These are phyloP conservation scores for Sialis fuliginosa DNA, from an alignment of 2,888 invertebrate genomes.

Conservation along the genomic window DNA sequence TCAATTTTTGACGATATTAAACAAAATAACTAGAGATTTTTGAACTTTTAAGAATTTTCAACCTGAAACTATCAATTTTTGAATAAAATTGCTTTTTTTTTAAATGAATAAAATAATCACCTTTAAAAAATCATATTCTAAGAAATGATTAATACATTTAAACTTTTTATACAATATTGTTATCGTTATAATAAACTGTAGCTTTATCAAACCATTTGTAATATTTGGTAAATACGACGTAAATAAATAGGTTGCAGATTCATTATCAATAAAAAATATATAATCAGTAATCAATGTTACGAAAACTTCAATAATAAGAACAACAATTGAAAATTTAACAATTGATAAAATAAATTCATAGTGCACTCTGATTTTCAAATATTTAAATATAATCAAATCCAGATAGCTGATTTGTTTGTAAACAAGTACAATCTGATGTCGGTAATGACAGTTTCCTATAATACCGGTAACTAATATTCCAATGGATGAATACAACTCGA, in stretches of 20 bases:
- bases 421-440: neutral
- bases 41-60: too few species aligned
- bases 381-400: neutral
- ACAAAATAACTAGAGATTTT: too few species aligned
- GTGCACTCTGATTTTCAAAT: neutral
- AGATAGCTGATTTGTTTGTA: neutral
- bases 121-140: neutral
- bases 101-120: too few species aligned
- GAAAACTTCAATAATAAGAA: neutral
- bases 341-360: neutral
- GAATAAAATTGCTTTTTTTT: too few species aligned
- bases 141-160: neutral
- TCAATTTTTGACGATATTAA: too few species aligned
- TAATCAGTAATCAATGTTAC: neutral
- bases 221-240: neutral
- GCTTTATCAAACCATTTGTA: neutral
- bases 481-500: neutral
- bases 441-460: neutral
- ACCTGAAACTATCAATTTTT: too few species aligned
- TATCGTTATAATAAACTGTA: neutral
- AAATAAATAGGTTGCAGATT: neutral
- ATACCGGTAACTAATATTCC: neutral
- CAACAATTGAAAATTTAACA: neutral
- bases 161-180: neutral
- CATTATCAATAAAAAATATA: neutral